Evolutionary conservation across 2,113 vertebrate species (phyloP).

Genomic region (Haemorhous mexicanus): DNA sequence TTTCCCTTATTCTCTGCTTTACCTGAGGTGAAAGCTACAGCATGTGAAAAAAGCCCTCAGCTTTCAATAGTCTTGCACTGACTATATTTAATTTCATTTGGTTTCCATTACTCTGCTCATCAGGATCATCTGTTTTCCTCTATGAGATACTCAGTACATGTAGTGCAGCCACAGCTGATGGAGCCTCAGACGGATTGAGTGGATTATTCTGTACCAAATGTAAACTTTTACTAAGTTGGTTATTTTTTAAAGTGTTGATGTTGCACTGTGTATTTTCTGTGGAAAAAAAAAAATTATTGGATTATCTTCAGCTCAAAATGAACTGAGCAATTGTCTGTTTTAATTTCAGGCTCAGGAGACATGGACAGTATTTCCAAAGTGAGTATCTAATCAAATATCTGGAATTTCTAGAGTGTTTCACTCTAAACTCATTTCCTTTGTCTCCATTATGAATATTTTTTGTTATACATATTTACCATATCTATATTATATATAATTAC

Average conservation of each 20-base stretch:
- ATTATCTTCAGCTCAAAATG: conserved; percentile 2
- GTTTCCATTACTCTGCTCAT: background rate
- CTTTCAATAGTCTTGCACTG: background rate
- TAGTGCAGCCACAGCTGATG: background rate
- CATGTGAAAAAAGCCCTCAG: background rate
- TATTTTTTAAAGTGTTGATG: background rate
- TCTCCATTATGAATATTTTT: background rate
- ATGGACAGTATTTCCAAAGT: conserved; percentile 99
- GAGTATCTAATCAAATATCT: conserved; percentile 30
- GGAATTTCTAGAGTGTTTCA: background rate
- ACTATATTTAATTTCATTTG: background rate
- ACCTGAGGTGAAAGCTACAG: background rate
- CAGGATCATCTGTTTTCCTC: background rate
- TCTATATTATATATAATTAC: background rate
- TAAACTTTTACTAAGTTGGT: background rate
- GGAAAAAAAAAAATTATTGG: background rate
- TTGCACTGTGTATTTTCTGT: background rate
- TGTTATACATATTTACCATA: background rate
- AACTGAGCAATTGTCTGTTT: conserved; percentile 36
- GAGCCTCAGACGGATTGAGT: background rate
- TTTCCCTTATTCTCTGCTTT: background rate
- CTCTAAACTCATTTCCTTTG: background rate
- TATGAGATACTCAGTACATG: background rate
- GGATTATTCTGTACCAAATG: background rate
- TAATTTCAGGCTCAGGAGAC: conserved; percentile 89